Base-by-base conservation (phyloP, 2,113 vertebrate genomes). In the Bos indicus region DNA sequence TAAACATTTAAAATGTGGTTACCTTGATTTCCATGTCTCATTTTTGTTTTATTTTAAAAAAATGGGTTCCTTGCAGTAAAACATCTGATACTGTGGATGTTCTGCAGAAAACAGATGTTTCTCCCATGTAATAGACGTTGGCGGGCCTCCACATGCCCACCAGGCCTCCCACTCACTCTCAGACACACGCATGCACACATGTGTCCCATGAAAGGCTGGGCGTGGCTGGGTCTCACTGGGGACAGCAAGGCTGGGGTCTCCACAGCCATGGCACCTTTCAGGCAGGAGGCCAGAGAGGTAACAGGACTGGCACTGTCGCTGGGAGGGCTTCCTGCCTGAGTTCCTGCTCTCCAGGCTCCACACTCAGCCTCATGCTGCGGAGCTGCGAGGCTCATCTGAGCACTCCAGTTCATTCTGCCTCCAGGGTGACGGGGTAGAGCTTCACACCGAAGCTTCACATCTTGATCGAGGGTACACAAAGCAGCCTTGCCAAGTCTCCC, bases 21-120 rank as follows among this genome's bases (percentile, higher is more conserved):
- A 98, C 98, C 98, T 99, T 98, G 98, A 99, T 98, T 99, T 98
- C 98, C 98, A 98, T 6, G 36, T 99, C 98, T 98, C 98, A 98
- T 98, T 99, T 99, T 98, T 92, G 25, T 98, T 98, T 99, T 98
- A 97, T 98, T 98, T 48, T 11, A 98, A 98, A 98, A 98, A 98
- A 98, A 97, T 97, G 96, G 93, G 97, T 98, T 98, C 98, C 98
- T 98, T 98, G 97, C 97, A 95, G 94, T 98, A 97, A 98, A 98
- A 98, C 98, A 98, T 97, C 96, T 98, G 98, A 98, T 99, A 98
- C 96, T 88, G 91, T 98, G 98, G 98, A 98, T 98, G 97, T 97
- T 98, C 98, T 97, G 98, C 96, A 97, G 97, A 98, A 99, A 99
- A 98, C 98, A 98, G 98, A 99, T 98, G 98, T 98, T 98, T 96